Percentiles rank a stretch among this genome's conserved stretches.
phyloP scores from a whole-genome alignment of 2,797 vertebrate genomes.

The Acanthopagrus latus region DNA sequence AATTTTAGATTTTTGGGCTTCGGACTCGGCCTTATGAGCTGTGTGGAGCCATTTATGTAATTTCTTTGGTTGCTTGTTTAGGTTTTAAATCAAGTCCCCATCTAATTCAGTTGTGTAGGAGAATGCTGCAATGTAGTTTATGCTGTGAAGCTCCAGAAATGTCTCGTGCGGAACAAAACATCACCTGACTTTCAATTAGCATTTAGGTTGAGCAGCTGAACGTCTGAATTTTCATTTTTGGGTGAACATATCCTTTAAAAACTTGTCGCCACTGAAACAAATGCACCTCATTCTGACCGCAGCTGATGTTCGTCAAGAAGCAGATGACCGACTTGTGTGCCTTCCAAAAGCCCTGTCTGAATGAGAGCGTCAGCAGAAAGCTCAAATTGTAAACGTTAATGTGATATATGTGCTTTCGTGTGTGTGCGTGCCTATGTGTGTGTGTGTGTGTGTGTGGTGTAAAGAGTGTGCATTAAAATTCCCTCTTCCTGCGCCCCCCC shows the following conservation, averaged over 20 bases:
- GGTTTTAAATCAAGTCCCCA: too few species aligned
- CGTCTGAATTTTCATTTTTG: too few species aligned
- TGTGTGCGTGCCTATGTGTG: slow-evolving; percentile 9
- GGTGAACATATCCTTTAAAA: neutral
- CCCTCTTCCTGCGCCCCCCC: slow-evolving; percentile 45
- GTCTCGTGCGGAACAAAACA: too few species aligned
- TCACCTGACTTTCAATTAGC: too few species aligned
- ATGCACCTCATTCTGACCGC: slow-evolving; percentile 4
- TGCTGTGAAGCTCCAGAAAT: too few species aligned
- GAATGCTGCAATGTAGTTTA: too few species aligned
- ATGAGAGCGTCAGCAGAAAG: slow-evolving; percentile 63
- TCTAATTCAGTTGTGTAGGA: too few species aligned
- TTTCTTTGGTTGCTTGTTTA: too few species aligned
- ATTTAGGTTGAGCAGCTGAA: too few species aligned
- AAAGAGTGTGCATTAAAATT: slow-evolving; percentile 67
- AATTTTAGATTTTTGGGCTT: too few species aligned
- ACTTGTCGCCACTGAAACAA: neutral
- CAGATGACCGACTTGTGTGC: slow-evolving; percentile 14
- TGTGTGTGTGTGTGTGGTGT: slow-evolving; percentile 24
- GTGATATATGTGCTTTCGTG: slow-evolving; percentile 52
- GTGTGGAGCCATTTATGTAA: too few species aligned
- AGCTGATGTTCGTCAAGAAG: slow-evolving; percentile 33
- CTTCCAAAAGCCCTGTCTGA: slow-evolving; percentile 44
- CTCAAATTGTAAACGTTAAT: slow-evolving; percentile 60
- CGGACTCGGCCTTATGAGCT: too few species aligned